Base-by-base conservation (phyloP, 1,140 invertebrate species). In the Apocrypta bakeri region DNA sequence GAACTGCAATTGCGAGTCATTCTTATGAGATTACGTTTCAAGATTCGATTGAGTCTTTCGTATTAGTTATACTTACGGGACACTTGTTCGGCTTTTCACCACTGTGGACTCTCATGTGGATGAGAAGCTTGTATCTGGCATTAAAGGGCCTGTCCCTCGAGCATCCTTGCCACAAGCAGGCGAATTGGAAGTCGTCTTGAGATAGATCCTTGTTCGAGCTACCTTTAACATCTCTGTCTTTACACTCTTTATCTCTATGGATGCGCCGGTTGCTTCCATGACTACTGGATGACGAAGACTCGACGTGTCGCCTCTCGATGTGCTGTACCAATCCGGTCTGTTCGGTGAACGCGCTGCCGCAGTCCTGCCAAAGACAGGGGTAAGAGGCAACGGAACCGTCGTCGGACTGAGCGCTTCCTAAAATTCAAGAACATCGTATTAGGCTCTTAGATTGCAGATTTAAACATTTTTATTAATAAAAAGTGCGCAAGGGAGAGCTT, bases 11-110 rank as follows among this genome's bases (percentile, higher is more conserved):
- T 9, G 4, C 31, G 1, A 71, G 21, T 71, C 12, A 64, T 48
- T 17, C 2, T 48, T 48, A 48, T 17, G n/a, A n/a, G n/a, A n/a
- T n/a, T n/a, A n/a, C n/a, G n/a, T n/a, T n/a, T n/a, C n/a, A n/a
- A n/a, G n/a, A n/a, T n/a, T n/a, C n/a, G n/a, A n/a, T n/a, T n/a
- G n/a, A n/a, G n/a, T n/a, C n/a, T 1, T 17, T 3, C 11, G 7
- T 2, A 17, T 56, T 3, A n/a, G 48, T 21, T 9, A 8, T 31
- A 94, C 96, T 97, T 93, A 99, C 98, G 90, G 96, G 96, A 91
- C 98, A 99, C 92, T 98, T 97, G 90, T 99, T 98, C 0, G 98
- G 98, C 87, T 98, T 99, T 88, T 99, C 97, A 21, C 98, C 98
- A 61, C 97, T 98, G 89, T 99, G 98, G 0, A 99, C 97, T 11